phyloP scores from a whole-genome alignment of 2,888 invertebrate species.

The Drosophila infuscata region DNA sequence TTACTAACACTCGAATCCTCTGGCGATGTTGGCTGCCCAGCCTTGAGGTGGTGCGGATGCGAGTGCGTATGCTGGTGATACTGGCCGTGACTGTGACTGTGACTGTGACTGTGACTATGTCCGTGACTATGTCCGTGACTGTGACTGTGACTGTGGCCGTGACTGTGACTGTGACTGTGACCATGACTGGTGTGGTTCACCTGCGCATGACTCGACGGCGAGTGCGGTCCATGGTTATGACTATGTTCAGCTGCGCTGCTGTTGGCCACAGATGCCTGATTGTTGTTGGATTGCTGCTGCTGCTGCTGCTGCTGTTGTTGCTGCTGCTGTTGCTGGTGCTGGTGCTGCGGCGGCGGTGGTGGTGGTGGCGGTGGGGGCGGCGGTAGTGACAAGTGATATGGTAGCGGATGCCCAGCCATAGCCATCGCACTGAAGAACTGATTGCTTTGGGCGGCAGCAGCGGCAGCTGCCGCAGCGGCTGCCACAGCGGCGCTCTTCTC shows the following conservation, averaged over 20 bases:
- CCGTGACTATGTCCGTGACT: constrained; percentile 25
- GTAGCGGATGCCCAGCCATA: constrained; percentile 87
- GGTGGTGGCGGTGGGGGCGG: constrained; percentile 86
- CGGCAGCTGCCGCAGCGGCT: constrained; percentile 74
- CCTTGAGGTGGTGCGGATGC: constrained; percentile 58
- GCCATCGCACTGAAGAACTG: constrained; percentile 87
- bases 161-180: constrained; percentile 17
- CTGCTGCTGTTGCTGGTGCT: constrained; percentile 59
- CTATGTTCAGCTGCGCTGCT: constrained; percentile 86
- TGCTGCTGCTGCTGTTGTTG: constrained; percentile 17
- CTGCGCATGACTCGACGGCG: constrained; percentile 31
- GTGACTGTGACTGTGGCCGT: constrained; percentile 32
- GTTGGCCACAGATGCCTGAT: constrained; percentile 82
- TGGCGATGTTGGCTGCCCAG: constrained; percentile 13
- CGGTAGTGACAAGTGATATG: constrained; percentile 88
- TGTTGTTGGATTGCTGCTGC: constrained; percentile 76
- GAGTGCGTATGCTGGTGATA: constrained; percentile 46
- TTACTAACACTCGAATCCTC: constrained; percentile 37
- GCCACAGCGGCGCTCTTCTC: constrained; percentile 82
- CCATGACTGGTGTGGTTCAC: constrained; percentile 22
- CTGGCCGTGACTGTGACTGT: constrained; percentile 36
- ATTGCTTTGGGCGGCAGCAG: constrained; percentile 85
- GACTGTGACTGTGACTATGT: constrained; percentile 30
- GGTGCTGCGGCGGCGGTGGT: constrained; percentile 31
- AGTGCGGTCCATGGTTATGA: constrained; percentile 84